phyloP scores from a whole-genome alignment of 2,888 invertebrate species.

The Sinhomidia bicolor region DNA sequence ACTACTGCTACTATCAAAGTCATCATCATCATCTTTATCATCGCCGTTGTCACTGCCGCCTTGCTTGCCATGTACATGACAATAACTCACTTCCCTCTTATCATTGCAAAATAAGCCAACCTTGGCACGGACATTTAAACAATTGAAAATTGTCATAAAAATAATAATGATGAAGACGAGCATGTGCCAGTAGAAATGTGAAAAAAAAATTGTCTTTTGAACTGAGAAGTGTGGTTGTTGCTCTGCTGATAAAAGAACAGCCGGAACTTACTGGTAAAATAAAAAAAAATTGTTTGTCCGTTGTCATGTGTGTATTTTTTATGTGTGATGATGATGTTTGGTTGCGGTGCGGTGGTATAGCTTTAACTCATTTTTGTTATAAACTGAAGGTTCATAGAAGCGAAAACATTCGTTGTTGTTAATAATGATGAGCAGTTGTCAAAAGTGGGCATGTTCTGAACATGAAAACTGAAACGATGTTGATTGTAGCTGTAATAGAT shows the following conservation, averaged over 20 bases:
- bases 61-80: constrained; percentile 18
- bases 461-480: neutral
- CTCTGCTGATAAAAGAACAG: constrained; percentile 10
- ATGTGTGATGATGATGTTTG: neutral
- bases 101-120: constrained; percentile 53
- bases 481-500: neutral
- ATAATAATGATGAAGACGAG: neutral
- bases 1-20: constrained; percentile 20
- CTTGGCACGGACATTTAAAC: constrained; percentile 49
- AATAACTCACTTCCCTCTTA: constrained; percentile 23
- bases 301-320: neutral
- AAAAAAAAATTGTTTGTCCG: neutral
- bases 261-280: constrained; percentile 21
- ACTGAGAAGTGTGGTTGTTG: neutral
- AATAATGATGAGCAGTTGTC: constrained; percentile 5
- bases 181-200: neutral
- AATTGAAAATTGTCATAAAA: constrained; percentile 56
- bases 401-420: neutral
- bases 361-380: neutral
- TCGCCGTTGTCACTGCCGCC: constrained; percentile 11
- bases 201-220: too few species aligned
- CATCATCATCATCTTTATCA: neutral
- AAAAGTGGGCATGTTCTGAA: neutral
- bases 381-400: too few species aligned
- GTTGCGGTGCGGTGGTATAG: neutral